phyloP scores from a whole-genome alignment of 2,888 invertebrate genomes.

The Aethes cnicana region DNA sequence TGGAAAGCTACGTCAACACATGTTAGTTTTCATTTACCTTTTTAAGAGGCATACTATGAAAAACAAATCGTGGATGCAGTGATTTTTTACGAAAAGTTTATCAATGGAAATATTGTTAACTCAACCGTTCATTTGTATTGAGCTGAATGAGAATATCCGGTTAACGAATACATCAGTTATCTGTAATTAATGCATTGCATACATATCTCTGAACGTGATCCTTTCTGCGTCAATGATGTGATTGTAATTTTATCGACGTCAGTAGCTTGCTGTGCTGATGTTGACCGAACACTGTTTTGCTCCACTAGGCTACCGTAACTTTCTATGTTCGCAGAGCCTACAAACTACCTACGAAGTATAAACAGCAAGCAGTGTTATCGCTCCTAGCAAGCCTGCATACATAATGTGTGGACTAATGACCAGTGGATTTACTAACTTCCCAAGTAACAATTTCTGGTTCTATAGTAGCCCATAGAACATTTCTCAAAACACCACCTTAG shows the following conservation, averaged over 20 bases:
- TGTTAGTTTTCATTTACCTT: neutral
- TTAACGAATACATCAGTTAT: neutral
- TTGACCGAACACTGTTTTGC: neutral
- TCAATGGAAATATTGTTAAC: slow-evolving; percentile 15
- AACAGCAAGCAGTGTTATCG: slow-evolving; percentile 30
- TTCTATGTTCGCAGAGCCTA: neutral
- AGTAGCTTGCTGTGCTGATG: neutral
- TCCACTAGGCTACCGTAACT: neutral
- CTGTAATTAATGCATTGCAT: neutral
- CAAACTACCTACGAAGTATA: slow-evolving; percentile 14
- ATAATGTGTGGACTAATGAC: slow-evolving; percentile 29
- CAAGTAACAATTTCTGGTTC: too few relatives aligned
- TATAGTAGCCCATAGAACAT: too few relatives aligned
- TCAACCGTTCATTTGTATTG: slow-evolving; percentile 17
- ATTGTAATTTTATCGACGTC: too few relatives aligned
- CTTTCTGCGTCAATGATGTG: too few relatives aligned
- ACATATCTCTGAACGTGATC: too few relatives aligned
- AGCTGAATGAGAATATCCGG: slow-evolving; percentile 1
- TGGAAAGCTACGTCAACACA: neutral
- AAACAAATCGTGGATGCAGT: slow-evolving; percentile 7
- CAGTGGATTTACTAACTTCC: slow-evolving; percentile 20
- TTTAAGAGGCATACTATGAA: slow-evolving; percentile 9
- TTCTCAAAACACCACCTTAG: too few relatives aligned
- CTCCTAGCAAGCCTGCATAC: slow-evolving; percentile 29
- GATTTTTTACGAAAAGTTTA: slow-evolving; percentile 13